Evolutionary conservation across 1,140 invertebrate genomes (phyloP).

Genomic region (Pogonomyrmex californicus): DNA sequence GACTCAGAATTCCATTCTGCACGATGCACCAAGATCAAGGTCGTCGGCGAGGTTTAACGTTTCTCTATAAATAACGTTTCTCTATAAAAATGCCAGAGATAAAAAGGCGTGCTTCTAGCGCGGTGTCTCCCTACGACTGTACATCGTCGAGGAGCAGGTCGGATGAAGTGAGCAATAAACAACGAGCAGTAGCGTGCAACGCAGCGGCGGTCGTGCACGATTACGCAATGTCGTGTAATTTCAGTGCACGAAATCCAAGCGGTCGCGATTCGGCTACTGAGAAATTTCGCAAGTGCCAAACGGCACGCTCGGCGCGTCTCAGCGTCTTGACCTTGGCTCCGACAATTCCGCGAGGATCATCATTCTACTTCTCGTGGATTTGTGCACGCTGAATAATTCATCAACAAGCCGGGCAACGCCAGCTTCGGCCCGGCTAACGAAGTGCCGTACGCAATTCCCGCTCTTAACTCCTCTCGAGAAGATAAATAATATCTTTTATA

Average conservation of each 20-base stretch:
- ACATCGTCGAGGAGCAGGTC: background rate
- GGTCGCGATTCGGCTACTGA: constrained; percentile 19
- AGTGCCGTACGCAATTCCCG: constrained; percentile 33
- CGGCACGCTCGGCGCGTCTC: constrained; percentile 52
- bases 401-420: constrained; percentile 22
- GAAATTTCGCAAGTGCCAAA: constrained; percentile 71
- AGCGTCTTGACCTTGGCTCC: constrained; percentile 61
- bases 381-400: constrained; percentile 71
- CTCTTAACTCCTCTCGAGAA: constrained; percentile 2
- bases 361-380: constrained; percentile 65
- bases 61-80: constrained; percentile 4
- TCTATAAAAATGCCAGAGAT: background rate
- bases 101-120: background rate
- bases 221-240: constrained; percentile 56
- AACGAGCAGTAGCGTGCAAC: constrained; percentile 11
- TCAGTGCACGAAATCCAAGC: constrained; percentile 42
- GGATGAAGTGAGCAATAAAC: constrained; percentile 16
- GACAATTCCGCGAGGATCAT: constrained; percentile 66
- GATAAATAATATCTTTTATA: constrained; percentile 1
- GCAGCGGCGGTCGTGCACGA: constrained; percentile 1
- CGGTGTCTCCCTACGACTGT: background rate
- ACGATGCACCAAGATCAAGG: constrained; percentile 23
- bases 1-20: background rate
- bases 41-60: background rate
- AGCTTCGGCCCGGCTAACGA: background rate